phyloP scores from a whole-genome alignment of 2,888 invertebrate genomes.

The Dichetophora obliterata region DNA sequence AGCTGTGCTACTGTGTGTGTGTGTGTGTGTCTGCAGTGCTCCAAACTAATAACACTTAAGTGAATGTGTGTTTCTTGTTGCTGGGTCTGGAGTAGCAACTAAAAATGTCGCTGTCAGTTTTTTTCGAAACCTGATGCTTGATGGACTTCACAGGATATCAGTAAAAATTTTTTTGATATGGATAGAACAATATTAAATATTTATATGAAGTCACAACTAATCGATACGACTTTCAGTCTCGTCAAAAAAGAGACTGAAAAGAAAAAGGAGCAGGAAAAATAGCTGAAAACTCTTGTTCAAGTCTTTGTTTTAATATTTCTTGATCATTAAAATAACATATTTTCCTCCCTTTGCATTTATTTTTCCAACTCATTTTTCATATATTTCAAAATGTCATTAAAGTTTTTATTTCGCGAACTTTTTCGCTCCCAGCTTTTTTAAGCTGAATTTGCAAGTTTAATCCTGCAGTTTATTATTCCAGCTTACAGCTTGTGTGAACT shows the following conservation, averaged over 20 bases:
- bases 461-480: not conserved
- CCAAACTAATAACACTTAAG: conserved; percentile 37
- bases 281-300: not conserved
- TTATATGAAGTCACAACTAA: conserved; percentile 1
- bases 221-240: no score
- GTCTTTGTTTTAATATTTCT: not conserved
- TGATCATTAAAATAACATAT: no score
- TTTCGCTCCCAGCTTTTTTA: not conserved
- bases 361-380: no score
- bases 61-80: conserved; percentile 50
- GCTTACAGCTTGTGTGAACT: not conserved
- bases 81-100: conserved; percentile 30
- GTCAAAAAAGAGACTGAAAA: no score
- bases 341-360: no score
- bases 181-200: conserved; percentile 26
- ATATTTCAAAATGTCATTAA: no score
- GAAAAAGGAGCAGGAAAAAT: no score
- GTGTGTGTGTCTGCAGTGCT: conserved; percentile 5
- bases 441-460: not conserved
- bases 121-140: conserved; percentile 24
- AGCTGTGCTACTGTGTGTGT: not conserved
- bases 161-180: not conserved
- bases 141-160: conserved; percentile 1
- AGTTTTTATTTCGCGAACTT: not conserved
- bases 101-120: conserved; percentile 38